Base-by-base conservation (phyloP, 2,797 vertebrate genomes). In the Pseudochaenichthys georgianus region DNA sequence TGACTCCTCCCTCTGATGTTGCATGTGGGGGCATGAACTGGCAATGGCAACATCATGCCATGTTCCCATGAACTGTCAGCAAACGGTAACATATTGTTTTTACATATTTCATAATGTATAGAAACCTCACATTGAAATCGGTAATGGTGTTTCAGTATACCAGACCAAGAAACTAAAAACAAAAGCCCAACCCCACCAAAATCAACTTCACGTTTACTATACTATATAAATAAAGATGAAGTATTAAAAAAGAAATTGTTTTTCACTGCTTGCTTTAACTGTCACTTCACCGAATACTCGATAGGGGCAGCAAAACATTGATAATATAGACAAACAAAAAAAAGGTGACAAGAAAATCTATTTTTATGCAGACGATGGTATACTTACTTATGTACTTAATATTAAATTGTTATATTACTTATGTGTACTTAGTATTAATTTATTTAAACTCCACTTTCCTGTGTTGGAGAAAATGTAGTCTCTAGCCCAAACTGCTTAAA, bases 31-130 rank as follows among this genome's bases (percentile, higher is more conserved):
- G 75, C 96, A 97, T 17, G 94, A 94, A 0, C 93, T 96, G 0
- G 95, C 96, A 0, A 93, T 28, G 0, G 94, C 97, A 0, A 98
- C 5, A 2, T 95, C 95, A 0, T 95, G 95, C 98, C 98, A 99
- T 38, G 96, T 97, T 31, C 98, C 98, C 0, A 96, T 92, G 69
- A 98, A 94, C 98, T 99, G 88, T 73, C 1, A 13, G 16, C 15
- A 59, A 64, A 19, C 19, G 2, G 19, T 11, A n/a, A 0, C 13
- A 42, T 38, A 4, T 52, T 0, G 50, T 38, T 10, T 59, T n/a
- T 16, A 50, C 1, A 19, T 51, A 16, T 41, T 3, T 50, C 13
- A 6, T 7, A 0, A n/a, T 42, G 46, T 1, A 31, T 13, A 42
- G n/a, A 38, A 45, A 41, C 2, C 7, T 64, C 13, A 3, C 7